Percentiles rank a stretch among this genome's conserved stretches.
phyloP scores from a whole-genome alignment of 2,888 invertebrate species.

The Eristalinus aeneus region DNA sequence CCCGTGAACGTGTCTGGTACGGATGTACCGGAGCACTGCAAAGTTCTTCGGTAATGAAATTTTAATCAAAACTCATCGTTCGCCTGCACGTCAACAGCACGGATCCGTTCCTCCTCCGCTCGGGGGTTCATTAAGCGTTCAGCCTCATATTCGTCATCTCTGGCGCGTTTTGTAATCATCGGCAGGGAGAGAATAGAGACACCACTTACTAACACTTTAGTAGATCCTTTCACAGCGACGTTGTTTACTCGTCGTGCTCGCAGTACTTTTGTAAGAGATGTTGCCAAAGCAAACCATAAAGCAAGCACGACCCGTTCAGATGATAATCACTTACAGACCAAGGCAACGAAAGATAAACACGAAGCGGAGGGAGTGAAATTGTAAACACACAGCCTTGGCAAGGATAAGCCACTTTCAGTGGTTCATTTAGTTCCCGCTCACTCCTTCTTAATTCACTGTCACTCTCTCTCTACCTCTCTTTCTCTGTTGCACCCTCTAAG shows the following conservation, averaged over 20 bases:
- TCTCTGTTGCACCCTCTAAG: constrained; percentile 26
- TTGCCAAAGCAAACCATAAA: constrained; percentile 60
- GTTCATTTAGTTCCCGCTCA: not conserved
- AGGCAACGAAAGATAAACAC: constrained; percentile 14
- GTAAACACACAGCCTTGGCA: constrained; percentile 27
- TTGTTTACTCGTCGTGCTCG: constrained; percentile 3
- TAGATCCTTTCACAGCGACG: not conserved
- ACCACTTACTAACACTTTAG: constrained; percentile 51
- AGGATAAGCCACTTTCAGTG: constrained; percentile 53
- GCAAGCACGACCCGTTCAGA: constrained; percentile 54
- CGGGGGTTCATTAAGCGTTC: constrained; percentile 54
- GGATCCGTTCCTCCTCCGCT: constrained; percentile 36
- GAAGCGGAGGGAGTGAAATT: not conserved
- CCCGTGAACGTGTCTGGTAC: not conserved
- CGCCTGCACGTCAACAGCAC: not conserved
- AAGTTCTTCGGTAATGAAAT: constrained; percentile 64
- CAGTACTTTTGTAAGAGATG: constrained; percentile 50
- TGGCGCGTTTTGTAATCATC: constrained; percentile 41
- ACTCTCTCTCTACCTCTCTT: no score
- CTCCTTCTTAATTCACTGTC: no score
- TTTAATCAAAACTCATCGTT: constrained; percentile 54
- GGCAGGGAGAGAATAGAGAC: constrained; percentile 7
- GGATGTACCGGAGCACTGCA: not conserved
- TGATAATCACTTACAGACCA: constrained; percentile 56
- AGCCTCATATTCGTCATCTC: constrained; percentile 29